Percentiles rank a stretch among this genome's conserved stretches.
phyloP scores from a whole-genome alignment of 2,797 vertebrate genomes.

The Poeciliopsis paucimaculata region DNA sequence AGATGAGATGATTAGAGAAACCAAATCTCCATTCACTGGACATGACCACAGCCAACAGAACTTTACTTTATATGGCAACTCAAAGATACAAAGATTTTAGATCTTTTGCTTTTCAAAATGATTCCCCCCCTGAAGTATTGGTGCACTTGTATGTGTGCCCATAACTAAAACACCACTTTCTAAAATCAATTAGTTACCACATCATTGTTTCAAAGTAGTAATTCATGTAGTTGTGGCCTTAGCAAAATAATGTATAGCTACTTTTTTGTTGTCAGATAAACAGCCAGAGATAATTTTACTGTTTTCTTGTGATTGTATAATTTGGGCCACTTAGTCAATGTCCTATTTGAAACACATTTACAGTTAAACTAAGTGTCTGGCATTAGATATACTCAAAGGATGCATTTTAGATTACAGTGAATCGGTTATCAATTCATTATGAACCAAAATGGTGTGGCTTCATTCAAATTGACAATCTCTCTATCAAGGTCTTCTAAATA shows the following conservation, averaged over 20 bases:
- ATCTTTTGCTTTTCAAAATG: neutral
- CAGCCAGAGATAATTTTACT: neutral
- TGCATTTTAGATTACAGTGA: conserved; percentile 25
- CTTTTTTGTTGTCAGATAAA: neutral
- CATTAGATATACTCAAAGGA: neutral
- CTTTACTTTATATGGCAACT: neutral
- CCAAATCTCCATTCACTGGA: neutral
- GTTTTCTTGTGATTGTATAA: neutral
- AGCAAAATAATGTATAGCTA: neutral
- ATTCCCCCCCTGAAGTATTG: neutral
- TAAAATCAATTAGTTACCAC: neutral
- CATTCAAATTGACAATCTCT: conserved; percentile 47
- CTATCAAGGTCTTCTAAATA: conserved; percentile 53
- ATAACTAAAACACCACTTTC: neutral
- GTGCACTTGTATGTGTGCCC: neutral
- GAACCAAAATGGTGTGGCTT: conserved; percentile 41
- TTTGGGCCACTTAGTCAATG: neutral
- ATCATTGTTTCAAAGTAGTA: neutral
- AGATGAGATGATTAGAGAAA: neutral
- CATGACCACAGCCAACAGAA: neutral
- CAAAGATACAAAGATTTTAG: neutral
- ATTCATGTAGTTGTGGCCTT: neutral
- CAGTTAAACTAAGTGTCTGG: neutral
- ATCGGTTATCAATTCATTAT: conserved; percentile 47
- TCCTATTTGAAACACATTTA: neutral